phyloP scores from a whole-genome alignment of 2,888 invertebrate genomes.

The Deilephila elpenor region DNA sequence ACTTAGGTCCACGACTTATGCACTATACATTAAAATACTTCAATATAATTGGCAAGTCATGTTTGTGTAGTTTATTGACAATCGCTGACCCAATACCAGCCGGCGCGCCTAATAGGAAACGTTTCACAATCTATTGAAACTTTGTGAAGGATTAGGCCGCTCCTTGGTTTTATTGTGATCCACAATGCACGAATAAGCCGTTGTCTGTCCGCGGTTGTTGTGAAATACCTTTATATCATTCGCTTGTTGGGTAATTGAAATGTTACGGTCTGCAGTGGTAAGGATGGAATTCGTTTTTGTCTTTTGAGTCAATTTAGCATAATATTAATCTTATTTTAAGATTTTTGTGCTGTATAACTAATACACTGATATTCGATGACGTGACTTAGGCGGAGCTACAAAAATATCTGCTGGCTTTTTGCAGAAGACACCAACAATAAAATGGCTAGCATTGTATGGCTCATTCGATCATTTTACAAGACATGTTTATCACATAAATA shows the following conservation, averaged over 20 bases:
- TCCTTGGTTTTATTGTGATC: conserved; percentile 18
- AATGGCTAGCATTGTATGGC: no score
- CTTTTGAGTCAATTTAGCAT: no score
- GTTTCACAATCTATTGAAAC: conserved; percentile 19
- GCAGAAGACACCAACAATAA: no score
- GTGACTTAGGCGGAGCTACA: no score
- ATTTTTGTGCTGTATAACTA: no score
- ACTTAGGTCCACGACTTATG: not conserved
- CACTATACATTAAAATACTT: not conserved
- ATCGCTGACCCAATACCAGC: conserved; percentile 13
- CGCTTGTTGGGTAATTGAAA: not conserved
- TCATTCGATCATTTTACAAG: no score
- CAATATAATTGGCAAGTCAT: conserved; percentile 4
- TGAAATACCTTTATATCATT: not conserved
- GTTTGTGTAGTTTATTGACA: not conserved
- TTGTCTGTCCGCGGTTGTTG: not conserved
- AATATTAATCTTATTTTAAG: no score
- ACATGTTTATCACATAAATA: no score
- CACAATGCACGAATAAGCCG: conserved; percentile 3
- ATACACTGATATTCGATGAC: no score
- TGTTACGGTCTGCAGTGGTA: not conserved
- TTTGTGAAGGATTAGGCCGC: conserved; percentile 9
- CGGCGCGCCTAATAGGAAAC: conserved; percentile 14
- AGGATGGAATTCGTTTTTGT: not conserved
- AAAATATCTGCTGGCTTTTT: no score